Evolutionary conservation across 2,797 vertebrate species (phyloP), one percentile per base, ranked within the genome.

Genomic region (Falco biarmicus): DNA sequence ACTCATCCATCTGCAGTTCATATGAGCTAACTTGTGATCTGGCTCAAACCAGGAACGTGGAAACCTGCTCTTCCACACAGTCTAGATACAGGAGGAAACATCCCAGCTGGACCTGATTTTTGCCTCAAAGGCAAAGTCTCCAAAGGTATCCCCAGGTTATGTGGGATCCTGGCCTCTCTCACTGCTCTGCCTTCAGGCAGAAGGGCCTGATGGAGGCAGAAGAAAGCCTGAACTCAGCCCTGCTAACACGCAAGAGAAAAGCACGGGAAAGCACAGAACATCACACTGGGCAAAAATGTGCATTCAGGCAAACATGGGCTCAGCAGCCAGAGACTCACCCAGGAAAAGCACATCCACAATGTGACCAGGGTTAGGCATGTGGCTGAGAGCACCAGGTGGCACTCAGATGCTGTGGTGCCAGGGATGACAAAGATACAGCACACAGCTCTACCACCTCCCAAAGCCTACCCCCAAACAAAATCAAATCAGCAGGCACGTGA

Each of bases 311-410:
- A 86, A 68, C 5, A 1, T 2, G 8, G 81, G 43, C 37, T 34
- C 2, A 2, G 32, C 71, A 80, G 32, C 29, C 77, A 69, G n/a
- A 84, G 16, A 13, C 24, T 70, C 28, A 4, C 29, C 24, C 11
- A 47, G 50, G 14, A 78, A 54, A 54, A 81, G 53, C 10, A 34
- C 25, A 53, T 0, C 17, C 24, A 32, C 0, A 0, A 3, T 9
- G 7, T 0, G 1, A 32, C 13, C 24, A 22, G 57, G 19, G 25
- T 26, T 63, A 28, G 19, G 37, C 45, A 75, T 0, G 0, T 18
- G 83, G 24, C 87, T 64, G 64, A 59, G 60, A 89, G 94, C 92
- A 96, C 87, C 91, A 89, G 92, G 21, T 84, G 84, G 66, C 95
- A 93, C 84, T 92, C 82, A 60, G 75, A 45, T 65, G 82, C 90